Base-by-base conservation (phyloP, 2,888 invertebrate species). In the Dorcus hopei region DNA sequence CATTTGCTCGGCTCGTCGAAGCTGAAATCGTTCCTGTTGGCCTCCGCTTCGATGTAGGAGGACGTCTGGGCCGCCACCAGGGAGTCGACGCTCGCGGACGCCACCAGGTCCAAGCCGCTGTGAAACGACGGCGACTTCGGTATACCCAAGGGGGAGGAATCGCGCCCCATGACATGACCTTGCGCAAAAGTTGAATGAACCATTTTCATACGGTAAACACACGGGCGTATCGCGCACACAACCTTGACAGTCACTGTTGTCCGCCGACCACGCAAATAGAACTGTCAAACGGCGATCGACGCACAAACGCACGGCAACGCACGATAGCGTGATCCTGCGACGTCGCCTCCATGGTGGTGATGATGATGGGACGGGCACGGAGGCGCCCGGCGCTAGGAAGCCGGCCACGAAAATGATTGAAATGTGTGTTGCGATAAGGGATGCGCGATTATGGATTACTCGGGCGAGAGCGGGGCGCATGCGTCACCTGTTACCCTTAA, bases 81-180 rank as follows among this genome's bases (percentile, higher is more conserved):
- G 14, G 69, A 68, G 50, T 70, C 70, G 43, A 68, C 66, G 52
- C 67, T 75, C 69, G 84, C 85, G 68, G 83, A 86, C 61, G 90
- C 89, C 71, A 90, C 89, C 72, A 90, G 85, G 77, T 92, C 91
- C 68, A 92, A 83, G 58, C 91, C 92, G 79, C 91, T 90, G 80
- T 93, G 92, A 80, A 92, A 92, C 75, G 91, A 92, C 66, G 92
- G 92, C 72, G 91, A 91, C 80, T 93, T 93, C 69, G 92, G 92
- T 74, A 92, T 88, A 67, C 91, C 89, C 77, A 87, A 81, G 70
- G 84, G 83, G 73, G 84, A 83, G 57, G n/a, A 16, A 14, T 16
- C 23, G 38, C 49, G 16, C 16, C 54, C 42, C 48, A 42, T 40
- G 49, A 52, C 38, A 49, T 45, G 51, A 64, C 65, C 47, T 72